phyloP scores from a whole-genome alignment of 1,140 invertebrate genomes.

The Archivesica marissinica region DNA sequence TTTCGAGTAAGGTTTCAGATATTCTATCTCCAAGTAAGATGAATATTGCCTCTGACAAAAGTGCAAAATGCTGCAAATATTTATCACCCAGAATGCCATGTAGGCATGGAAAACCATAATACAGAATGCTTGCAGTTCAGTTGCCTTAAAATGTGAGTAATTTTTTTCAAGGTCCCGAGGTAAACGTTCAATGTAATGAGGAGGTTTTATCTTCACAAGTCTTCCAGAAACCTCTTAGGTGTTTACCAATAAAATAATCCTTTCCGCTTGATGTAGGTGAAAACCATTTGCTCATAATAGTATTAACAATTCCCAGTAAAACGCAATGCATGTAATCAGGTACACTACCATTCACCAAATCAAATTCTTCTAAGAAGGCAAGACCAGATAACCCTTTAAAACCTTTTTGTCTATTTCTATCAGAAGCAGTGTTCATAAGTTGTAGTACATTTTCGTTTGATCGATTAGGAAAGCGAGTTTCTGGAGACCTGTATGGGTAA shows the following conservation, averaged over 20 bases:
- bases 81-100: constrained; percentile 20
- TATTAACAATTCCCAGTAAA: constrained; percentile 54
- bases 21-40: constrained; percentile 61
- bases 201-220: constrained; percentile 46
- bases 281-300: constrained; percentile 53
- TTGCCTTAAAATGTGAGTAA: constrained; percentile 63
- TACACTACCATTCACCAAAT: constrained; percentile 55
- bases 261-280: constrained; percentile 45
- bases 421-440: constrained; percentile 4
- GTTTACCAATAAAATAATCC: constrained; percentile 62
- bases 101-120: constrained; percentile 49
- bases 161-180: constrained; percentile 66
- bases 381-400: constrained; percentile 53
- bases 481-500: constrained; percentile 38
- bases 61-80: constrained; percentile 51
- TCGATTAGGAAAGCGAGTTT: not conserved
- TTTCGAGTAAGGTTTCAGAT: not conserved
- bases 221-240: constrained; percentile 48
- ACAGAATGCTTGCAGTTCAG: constrained; percentile 60
- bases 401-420: constrained; percentile 46
- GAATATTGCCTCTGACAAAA: constrained; percentile 44
- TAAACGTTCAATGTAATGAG: constrained; percentile 54
- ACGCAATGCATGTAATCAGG: constrained; percentile 65
- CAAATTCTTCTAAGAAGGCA: constrained; percentile 25
- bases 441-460: constrained; percentile 4